Evolutionary conservation across 2,113 vertebrate species (phyloP).

Genomic region (Ptilorrhoa leucosticta): DNA sequence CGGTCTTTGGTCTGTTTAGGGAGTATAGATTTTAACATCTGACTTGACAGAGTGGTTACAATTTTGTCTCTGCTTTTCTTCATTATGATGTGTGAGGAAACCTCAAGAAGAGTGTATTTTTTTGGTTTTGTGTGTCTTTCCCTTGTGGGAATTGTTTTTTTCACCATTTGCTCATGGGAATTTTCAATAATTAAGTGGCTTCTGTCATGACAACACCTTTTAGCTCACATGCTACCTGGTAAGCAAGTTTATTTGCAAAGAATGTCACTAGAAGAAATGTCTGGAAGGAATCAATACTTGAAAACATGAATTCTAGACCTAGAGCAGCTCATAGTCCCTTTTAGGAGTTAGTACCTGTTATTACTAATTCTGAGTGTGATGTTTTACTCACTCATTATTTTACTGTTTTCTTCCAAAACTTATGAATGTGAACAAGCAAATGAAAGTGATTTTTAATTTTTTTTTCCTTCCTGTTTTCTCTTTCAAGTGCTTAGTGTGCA

Average conservation of each 20-base stretch:
- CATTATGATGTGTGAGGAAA: not conserved
- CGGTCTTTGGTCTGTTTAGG: not conserved
- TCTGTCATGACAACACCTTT: not conserved
- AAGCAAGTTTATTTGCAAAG: not conserved
- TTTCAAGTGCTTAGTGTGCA: not conserved
- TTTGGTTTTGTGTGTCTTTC: not conserved
- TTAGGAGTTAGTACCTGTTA: not conserved
- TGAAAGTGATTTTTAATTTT: not conserved
- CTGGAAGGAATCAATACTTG: not conserved
- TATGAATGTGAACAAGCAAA: not conserved
- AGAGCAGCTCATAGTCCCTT: not conserved
- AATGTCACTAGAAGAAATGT: not conserved
- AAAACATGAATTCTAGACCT: not conserved
- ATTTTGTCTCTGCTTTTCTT: not conserved
- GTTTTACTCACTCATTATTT: not conserved
- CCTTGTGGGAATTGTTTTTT: not conserved
- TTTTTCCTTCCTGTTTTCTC: not conserved
- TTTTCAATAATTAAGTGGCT: conserved; percentile 33
- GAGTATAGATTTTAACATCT: not conserved
- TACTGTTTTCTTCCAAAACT: not conserved
- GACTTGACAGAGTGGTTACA: not conserved
- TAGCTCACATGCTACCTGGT: not conserved
- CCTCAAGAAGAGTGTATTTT: not conserved
- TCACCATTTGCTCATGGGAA: not conserved
- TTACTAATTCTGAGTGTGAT: not conserved